Percentiles rank a stretch among this genome's conserved stretches.
Conservation (phyloP, 1,140 invertebrate species). For the Ceratina australensis region DNA sequence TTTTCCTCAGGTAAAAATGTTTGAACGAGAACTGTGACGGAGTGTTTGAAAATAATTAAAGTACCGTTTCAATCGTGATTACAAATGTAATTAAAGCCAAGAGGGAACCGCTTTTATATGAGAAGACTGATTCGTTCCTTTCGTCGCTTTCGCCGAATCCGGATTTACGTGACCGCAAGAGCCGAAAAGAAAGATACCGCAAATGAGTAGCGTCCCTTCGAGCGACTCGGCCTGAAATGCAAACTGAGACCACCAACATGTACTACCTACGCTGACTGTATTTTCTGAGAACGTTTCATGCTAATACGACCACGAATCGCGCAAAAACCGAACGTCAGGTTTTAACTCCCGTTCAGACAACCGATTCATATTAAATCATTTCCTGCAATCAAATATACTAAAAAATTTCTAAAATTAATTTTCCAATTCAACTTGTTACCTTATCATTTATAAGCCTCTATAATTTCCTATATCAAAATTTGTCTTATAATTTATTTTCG, state of each 20-base stretch:
- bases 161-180: conserved; percentile 41
- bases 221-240: conserved; percentile 17
- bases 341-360: background rate
- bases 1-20: background rate
- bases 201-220: conserved; percentile 27
- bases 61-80: background rate
- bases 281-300: conserved; percentile 20
- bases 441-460: too few relatives aligned
- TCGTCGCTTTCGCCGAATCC: conserved; percentile 20
- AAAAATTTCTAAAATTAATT: too few relatives aligned
- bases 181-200: conserved; percentile 34
- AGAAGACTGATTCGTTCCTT: conserved; percentile 22
- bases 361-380: too few relatives aligned
- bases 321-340: background rate
- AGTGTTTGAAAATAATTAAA: background rate
- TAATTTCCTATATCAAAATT: too few relatives aligned
- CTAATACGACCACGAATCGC: conserved; percentile 17
- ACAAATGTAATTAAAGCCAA: conserved; percentile 19
- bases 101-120: conserved; percentile 9
- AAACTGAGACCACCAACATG: conserved; percentile 56
- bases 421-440: too few relatives aligned
- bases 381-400: too few relatives aligned
- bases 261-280: background rate
- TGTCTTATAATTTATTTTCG: too few relatives aligned
- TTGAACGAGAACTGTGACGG: background rate